Conservation (phyloP, 2,113 vertebrate genomes). For the Myrmecobius fasciatus region DNA sequence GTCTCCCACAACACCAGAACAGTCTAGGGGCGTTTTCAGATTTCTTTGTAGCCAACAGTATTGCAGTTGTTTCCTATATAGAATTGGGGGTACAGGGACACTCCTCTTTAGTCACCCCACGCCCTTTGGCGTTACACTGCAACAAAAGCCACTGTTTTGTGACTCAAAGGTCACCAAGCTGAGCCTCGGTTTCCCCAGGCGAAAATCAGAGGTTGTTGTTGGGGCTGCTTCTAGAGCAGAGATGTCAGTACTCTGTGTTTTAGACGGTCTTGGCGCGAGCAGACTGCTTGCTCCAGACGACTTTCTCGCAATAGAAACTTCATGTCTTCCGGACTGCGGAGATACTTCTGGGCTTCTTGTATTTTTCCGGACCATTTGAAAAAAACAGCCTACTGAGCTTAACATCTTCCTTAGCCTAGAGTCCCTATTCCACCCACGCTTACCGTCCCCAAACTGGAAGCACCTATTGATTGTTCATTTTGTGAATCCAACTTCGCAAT, state of each 20-base stretch:
- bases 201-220: neutral
- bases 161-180: neutral
- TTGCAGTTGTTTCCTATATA: neutral
- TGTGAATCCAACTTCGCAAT: neutral
- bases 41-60: conserved; percentile 60
- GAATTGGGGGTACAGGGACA: conserved; percentile 75
- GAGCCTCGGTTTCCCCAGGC: neutral
- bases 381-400: neutral
- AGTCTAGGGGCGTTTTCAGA: conserved; percentile 78
- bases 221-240: neutral
- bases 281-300: neutral
- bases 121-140: neutral
- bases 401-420: neutral
- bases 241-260: neutral
- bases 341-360: neutral
- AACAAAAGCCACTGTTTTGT: neutral
- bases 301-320: neutral
- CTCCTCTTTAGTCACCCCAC: conserved; percentile 17
- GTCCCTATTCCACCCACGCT: neutral
- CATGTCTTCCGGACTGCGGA: neutral
- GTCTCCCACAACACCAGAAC: neutral
- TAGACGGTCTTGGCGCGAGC: neutral
- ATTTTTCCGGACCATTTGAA: conserved; percentile 2
- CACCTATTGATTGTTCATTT: neutral
- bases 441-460: neutral